These are phyloP conservation scores for Leuciscus idus DNA, from an alignment of 2,113 vertebrate genomes.

Conservation along the genomic window DNA sequence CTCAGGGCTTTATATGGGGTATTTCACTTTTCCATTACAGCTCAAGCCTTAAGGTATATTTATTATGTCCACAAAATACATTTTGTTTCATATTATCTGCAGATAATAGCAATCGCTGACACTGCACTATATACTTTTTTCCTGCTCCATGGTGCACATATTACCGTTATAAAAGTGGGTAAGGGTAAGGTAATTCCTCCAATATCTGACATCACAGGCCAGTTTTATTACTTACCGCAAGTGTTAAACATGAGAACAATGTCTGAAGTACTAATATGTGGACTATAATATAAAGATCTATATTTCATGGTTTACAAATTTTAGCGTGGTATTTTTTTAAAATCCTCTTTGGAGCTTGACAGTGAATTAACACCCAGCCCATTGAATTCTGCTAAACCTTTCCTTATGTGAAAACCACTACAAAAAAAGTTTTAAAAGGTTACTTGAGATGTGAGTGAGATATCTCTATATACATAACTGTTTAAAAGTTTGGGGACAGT, in stretches of 20 bases:
- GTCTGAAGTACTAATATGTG: conserved; percentile 3
- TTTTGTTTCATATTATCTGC: too few species aligned
- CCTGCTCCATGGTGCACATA: neutral
- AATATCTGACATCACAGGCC: neutral
- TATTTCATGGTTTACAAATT: too few species aligned
- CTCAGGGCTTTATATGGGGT: conserved; percentile 11
- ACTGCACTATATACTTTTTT: neutral
- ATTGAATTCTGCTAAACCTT: neutral
- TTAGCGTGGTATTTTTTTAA: neutral
- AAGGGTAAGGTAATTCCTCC: neutral
- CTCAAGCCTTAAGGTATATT: neutral
- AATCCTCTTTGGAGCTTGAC: neutral
- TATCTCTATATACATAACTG: too few species aligned
- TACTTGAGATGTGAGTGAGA: too few species aligned
- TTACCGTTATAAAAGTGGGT: neutral
- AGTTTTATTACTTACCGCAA: neutral
- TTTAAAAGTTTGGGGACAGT: too few species aligned
- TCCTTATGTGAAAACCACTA: too few species aligned
- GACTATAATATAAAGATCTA: neutral
- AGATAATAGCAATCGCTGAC: neutral
- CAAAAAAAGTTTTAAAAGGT: too few species aligned
- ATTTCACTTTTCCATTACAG: conserved; percentile 54
- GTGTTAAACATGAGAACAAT: conserved; percentile 1
- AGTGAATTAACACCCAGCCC: neutral
- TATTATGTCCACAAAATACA: too few species aligned